These are phyloP conservation scores for Huso huso DNA, from an alignment of 2,797 vertebrate species.

Conservation along the genomic window DNA sequence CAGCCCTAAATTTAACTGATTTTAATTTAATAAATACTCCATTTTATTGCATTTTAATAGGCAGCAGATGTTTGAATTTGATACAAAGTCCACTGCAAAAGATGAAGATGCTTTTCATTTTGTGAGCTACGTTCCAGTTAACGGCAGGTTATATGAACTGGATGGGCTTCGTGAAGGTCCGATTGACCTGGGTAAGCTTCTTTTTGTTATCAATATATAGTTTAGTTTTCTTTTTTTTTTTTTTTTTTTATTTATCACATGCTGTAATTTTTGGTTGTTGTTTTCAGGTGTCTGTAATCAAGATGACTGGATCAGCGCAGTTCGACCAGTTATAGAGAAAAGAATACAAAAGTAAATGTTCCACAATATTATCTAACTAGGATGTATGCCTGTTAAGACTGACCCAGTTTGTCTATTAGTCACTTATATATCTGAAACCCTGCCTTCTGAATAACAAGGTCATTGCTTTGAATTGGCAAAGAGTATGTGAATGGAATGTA, in stretches of 20 bases:
- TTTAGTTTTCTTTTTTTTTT: background rate
- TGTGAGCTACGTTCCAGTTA: slow-evolving; percentile 95
- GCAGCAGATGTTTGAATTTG: slow-evolving; percentile 99
- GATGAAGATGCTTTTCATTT: slow-evolving; percentile 98
- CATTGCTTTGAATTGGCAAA: no score
- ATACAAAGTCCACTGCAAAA: slow-evolving; percentile 86
- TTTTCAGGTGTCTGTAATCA: slow-evolving; percentile 78
- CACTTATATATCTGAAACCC: background rate
- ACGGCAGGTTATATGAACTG: slow-evolving; percentile 86
- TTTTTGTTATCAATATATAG: background rate
- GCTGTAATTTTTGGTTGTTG: background rate
- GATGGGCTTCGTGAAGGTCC: slow-evolving; percentile 95
- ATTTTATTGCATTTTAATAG: slow-evolving; percentile 39
- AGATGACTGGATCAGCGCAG: slow-evolving; percentile 95
- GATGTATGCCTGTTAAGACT: background rate
- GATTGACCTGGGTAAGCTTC: slow-evolving; percentile 82
- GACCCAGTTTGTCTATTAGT: background rate
- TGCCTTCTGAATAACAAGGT: background rate
- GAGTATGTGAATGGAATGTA: no score
- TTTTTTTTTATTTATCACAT: background rate
- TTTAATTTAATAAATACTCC: no score
- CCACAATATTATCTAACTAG: no score
- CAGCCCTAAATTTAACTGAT: no score
- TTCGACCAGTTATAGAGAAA: slow-evolving; percentile 95
- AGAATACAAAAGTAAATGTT: slow-evolving; percentile 91